Base-by-base conservation (phyloP, 2,888 invertebrate genomes). In the Tipula vernalis region DNA sequence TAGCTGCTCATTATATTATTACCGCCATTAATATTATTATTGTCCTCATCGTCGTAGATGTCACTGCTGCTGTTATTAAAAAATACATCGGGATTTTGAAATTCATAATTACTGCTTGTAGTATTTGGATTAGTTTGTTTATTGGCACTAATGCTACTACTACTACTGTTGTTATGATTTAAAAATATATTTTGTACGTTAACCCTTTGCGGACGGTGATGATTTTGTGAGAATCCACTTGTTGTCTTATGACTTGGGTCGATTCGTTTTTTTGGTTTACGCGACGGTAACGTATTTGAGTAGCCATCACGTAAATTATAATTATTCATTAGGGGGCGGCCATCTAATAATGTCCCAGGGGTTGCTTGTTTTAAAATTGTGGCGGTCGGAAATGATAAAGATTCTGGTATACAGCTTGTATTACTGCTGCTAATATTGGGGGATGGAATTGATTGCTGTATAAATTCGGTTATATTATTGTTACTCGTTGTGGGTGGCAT, bases 231-330 rank as follows among this genome's bases (percentile, higher is more conserved):
- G 86, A 91, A 91, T 0, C 91, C 90, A 0, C 90, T 89, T 88
- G 87, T 91, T 89, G 89, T 91, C 90, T 92, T 93, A 87, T 91
- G 92, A 87, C 90, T 92, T 89, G 91, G 92, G 89, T 91, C 92
- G 18, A 92, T 91, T 36, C 93, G 91, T 88, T 94, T 94, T 89
- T 94, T 94, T 12, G 93, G 91, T 90, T 93, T 94, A 18, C 94
- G 90, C 5, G 92, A 92, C 0, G 94, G 93, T 85, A 94, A 89
- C 0, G 93, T 94, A 88, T 93, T 93, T 0, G 93, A 92, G 87
- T 92, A 91, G 5, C 93, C 90, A 88, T 93, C 93, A 13, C 89
- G 87, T 44, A 83, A 83, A 36, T 86, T 87, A 86, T 42, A 85
- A 13, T 88, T 88, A 5, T 91, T 90, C 10, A 28, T 12, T 28